Conservation (phyloP, 1,140 invertebrate genomes). For the Pemphigus obesinymphae region DNA sequence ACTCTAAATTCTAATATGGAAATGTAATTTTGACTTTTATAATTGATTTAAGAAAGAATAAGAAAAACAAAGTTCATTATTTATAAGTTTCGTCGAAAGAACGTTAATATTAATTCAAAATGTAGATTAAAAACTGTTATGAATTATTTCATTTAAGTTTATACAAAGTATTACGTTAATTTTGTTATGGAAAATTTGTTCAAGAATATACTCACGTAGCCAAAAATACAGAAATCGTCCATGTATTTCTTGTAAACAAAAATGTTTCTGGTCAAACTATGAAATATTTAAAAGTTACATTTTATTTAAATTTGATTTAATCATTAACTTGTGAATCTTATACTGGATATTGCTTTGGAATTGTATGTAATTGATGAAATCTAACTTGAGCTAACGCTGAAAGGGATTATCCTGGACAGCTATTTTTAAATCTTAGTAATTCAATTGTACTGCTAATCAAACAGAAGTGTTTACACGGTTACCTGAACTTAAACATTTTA, state of each 20-base stretch:
- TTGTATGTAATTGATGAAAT: no score
- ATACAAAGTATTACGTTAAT: not conserved
- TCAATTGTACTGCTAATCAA: no score
- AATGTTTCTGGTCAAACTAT: not conserved
- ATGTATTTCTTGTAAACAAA: not conserved
- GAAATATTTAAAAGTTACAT: not conserved
- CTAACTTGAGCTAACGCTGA: no score
- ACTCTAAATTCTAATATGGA: not conserved
- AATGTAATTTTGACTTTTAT: not conserved
- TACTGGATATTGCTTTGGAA: no score
- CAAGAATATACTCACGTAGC: not conserved
- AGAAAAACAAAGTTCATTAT: not conserved
- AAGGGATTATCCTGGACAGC: no score
- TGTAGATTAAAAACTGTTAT: not conserved
- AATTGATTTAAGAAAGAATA: no score
- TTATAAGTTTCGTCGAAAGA: not conserved
- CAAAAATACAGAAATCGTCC: not conserved
- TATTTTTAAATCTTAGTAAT: no score
- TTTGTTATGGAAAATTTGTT: not conserved
- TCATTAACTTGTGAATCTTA: no score
- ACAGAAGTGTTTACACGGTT: no score
- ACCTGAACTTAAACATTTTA: no score
- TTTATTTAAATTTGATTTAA: constrained; percentile 6
- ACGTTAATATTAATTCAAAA: not conserved
- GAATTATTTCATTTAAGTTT: not conserved